phyloP scores from a whole-genome alignment of 2,888 invertebrate species.

The Lithosia quadra region DNA sequence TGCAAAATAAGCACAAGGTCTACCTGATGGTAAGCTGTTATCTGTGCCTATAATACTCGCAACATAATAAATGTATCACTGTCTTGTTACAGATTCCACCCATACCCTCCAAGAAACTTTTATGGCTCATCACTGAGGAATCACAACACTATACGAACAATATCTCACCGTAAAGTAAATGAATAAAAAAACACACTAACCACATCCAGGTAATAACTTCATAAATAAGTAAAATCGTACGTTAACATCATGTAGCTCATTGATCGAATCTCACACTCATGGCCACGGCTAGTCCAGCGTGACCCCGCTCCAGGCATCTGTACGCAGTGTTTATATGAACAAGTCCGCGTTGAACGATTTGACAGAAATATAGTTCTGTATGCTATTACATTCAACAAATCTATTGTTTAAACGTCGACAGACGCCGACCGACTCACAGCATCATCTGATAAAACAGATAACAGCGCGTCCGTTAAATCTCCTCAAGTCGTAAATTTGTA shows the following conservation, averaged over 20 bases:
- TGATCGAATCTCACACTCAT: constrained; percentile 60
- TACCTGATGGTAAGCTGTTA: neutral
- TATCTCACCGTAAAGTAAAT: neutral
- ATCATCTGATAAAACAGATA: constrained; percentile 84
- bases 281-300: constrained; percentile 47
- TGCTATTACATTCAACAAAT: constrained; percentile 56
- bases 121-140: neutral
- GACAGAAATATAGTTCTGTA: constrained; percentile 53
- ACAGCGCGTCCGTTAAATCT: constrained; percentile 78
- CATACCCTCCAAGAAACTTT: neutral
- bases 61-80: neutral
- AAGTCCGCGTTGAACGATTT: constrained; percentile 50
- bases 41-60: neutral
- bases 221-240: constrained; percentile 51
- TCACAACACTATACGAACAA: neutral
- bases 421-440: constrained; percentile 68
- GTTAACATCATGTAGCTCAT: constrained; percentile 56
- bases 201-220: constrained; percentile 56
- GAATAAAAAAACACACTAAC: constrained; percentile 59
- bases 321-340: constrained; percentile 46
- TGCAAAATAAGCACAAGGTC: neutral
- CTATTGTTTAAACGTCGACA: constrained; percentile 68
- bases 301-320: constrained; percentile 49
- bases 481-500: constrained; percentile 83
- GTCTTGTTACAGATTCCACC: too few relatives aligned